Percentiles rank a stretch among this genome's conserved stretches.
Evolutionary conservation across 2,888 invertebrate genomes (phyloP).

Genomic region (Melipona beecheii): DNA sequence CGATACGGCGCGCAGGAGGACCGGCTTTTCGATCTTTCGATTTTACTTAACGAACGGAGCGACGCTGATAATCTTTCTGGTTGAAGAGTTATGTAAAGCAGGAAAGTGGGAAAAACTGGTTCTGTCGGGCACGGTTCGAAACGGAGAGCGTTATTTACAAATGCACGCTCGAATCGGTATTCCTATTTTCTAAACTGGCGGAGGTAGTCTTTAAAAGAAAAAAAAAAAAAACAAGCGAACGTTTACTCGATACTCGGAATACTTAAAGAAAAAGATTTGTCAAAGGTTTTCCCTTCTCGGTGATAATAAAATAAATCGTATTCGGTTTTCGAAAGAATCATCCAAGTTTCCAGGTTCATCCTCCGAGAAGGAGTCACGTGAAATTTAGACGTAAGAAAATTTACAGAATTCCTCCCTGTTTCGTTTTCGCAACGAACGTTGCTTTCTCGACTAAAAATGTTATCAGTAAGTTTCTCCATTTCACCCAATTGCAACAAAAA

Average conservation of each 20-base stretch:
- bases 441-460: not conserved
- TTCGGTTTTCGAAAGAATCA: not conserved
- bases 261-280: too few species aligned
- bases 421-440: not conserved
- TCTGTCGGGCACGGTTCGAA: constrained; percentile 8
- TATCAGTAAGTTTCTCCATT: not conserved
- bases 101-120: constrained; percentile 32
- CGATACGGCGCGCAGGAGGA: not conserved
- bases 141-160: constrained; percentile 2
- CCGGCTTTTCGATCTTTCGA: constrained; percentile 3
- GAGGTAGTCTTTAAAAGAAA: not conserved
- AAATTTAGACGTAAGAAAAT: not conserved
- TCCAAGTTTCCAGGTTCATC: not conserved
- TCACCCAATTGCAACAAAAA: not conserved
- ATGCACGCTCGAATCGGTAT: not conserved
- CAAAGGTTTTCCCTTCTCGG: not conserved
- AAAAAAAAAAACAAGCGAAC: too few species aligned
- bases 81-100: constrained; percentile 31
- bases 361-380: too few species aligned
- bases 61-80: constrained; percentile 27
- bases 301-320: not conserved
- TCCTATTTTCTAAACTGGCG: not conserved
- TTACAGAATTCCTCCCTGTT: not conserved
- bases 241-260: not conserved
- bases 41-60: constrained; percentile 3